phyloP scores from a whole-genome alignment of 2,113 vertebrate genomes.

The Rhea pennata region DNA sequence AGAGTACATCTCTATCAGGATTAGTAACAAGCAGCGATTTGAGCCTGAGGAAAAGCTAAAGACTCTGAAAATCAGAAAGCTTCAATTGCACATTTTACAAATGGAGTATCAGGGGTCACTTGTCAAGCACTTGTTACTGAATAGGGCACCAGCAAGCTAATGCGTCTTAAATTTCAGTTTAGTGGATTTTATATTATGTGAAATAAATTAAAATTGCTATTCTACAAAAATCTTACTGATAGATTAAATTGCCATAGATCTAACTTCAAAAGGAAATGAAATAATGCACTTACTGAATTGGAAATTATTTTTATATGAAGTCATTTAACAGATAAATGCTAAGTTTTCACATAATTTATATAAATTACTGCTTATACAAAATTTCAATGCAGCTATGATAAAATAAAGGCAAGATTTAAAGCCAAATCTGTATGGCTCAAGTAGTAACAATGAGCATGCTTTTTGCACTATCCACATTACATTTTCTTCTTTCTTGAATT shows the following conservation, averaged over 20 bases:
- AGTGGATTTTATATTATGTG: constrained; percentile 12
- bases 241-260: constrained; percentile 38
- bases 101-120: constrained; percentile 48
- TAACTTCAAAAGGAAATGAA: constrained; percentile 28
- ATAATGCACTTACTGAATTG: constrained; percentile 1
- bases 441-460: neutral
- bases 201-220: constrained; percentile 15
- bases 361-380: constrained; percentile 6
- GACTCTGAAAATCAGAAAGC: neutral
- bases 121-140: constrained; percentile 49
- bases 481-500: neutral
- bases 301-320: constrained; percentile 43
- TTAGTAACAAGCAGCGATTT: constrained; percentile 87
- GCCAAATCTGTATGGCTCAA: neutral
- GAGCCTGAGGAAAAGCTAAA: constrained; percentile 91
- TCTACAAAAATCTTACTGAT: neutral
- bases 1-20: constrained; percentile 88
- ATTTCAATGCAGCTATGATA: neutral
- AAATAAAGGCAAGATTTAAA: neutral
- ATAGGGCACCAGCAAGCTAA: constrained; percentile 55
- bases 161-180: neutral
- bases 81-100: constrained; percentile 32
- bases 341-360: neutral
- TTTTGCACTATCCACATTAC: neutral
- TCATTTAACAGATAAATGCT: constrained; percentile 6